Percentiles rank a stretch among this genome's conserved stretches.
Conservation (phyloP, 2,888 invertebrate genomes). For the Laspeyria flexula region DNA sequence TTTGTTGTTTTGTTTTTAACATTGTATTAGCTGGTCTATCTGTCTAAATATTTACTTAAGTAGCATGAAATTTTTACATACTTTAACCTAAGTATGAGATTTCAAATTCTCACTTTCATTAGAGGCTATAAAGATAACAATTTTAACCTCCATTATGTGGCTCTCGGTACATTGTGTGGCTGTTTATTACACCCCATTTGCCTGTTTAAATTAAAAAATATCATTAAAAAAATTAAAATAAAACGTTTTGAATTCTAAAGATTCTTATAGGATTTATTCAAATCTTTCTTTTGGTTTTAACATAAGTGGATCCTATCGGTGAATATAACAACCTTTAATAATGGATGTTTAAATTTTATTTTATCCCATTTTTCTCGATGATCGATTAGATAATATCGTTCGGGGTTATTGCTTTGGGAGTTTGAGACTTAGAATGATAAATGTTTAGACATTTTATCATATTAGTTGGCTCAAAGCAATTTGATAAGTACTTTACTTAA, state of each 20-base stretch:
- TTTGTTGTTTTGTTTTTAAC: too few species aligned
- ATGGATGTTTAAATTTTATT: constrained; percentile 61
- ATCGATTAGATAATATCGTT: constrained; percentile 49
- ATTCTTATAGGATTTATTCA: constrained; percentile 60
- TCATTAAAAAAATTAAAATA: neutral
- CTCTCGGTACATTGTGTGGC: constrained; percentile 2
- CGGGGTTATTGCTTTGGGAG: constrained; percentile 16
- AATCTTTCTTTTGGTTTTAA: constrained; percentile 56
- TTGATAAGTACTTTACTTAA: neutral
- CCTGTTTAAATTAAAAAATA: constrained; percentile 54
- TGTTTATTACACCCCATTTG: constrained; percentile 46
- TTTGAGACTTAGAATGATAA: constrained; percentile 9
- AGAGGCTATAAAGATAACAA: constrained; percentile 5
- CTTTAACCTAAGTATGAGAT: too few species aligned
- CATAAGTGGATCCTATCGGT: constrained; percentile 56
- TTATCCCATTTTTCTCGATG: constrained; percentile 55
- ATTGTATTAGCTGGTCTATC: too few species aligned
- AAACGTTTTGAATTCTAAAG: constrained; percentile 56
- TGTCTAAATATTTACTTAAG: too few species aligned
- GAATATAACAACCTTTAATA: constrained; percentile 40
- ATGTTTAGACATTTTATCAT: neutral
- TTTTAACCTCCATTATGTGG: neutral
- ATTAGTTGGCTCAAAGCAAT: neutral
- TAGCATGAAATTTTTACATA: too few species aligned
- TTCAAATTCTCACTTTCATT: constrained; percentile 16